phyloP scores from a whole-genome alignment of 2,888 invertebrate genomes.

The Philereme transversata region DNA sequence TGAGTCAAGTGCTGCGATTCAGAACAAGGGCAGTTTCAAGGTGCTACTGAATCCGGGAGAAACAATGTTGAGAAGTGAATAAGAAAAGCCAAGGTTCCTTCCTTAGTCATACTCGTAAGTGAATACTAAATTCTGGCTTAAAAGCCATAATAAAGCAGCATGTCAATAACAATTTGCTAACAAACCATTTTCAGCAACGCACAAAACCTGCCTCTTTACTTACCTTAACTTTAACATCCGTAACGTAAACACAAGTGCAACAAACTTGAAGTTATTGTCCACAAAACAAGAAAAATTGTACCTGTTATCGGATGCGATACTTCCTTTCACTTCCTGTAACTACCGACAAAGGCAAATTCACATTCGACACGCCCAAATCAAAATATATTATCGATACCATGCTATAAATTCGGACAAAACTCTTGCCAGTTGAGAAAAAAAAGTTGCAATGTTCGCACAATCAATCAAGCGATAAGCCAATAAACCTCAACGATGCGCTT shows the following conservation, averaged over 20 bases:
- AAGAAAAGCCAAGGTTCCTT: conserved; percentile 3
- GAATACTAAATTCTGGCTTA: not conserved
- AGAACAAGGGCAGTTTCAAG: conserved; percentile 43
- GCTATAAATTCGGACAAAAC: conserved; percentile 43
- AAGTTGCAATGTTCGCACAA: conserved; percentile 77
- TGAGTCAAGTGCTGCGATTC: conserved; percentile 50
- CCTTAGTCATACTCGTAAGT: conserved; percentile 1
- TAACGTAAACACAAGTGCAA: conserved; percentile 80
- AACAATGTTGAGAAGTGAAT: conserved; percentile 1
- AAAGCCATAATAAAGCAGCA: conserved; percentile 10
- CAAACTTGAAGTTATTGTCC: conserved; percentile 48
- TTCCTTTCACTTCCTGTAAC: conserved; percentile 67
- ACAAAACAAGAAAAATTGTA: conserved; percentile 50
- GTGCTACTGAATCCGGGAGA: conserved; percentile 26
- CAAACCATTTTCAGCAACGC: conserved; percentile 49
- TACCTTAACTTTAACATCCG: conserved; percentile 62
- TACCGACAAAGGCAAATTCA: conserved; percentile 65
- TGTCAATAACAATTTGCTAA: conserved; percentile 36
- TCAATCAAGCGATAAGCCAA: conserved; percentile 84
- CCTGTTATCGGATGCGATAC: conserved; percentile 61
- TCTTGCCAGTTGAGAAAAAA: conserved; percentile 39
- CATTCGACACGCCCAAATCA: conserved; percentile 83
- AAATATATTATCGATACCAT: conserved; percentile 73
- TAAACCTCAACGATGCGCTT: conserved; percentile 84
- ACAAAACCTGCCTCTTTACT: conserved; percentile 53